Percentiles rank a stretch among this genome's conserved stretches.
These are phyloP conservation scores for Ennomos quercinarius DNA, from an alignment of 2,888 invertebrate species.

Conservation along the genomic window DNA sequence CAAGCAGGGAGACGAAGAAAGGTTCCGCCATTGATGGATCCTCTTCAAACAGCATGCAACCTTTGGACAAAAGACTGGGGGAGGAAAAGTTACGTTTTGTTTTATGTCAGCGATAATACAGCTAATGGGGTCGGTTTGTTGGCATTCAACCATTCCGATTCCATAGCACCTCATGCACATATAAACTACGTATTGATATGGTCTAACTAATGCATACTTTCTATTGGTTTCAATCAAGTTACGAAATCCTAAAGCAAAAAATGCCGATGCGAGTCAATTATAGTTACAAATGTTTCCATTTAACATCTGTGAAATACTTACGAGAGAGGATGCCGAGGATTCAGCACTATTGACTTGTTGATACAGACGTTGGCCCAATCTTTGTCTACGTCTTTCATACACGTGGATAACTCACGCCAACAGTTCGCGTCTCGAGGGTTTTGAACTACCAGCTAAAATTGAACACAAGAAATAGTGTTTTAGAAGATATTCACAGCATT, in stretches of 20 bases:
- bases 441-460: slow-evolving; percentile 53
- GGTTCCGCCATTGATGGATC: slow-evolving; percentile 64
- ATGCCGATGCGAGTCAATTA: no score
- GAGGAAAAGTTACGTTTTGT: slow-evolving; percentile 8
- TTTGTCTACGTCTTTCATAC: slow-evolving; percentile 63
- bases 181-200: no score
- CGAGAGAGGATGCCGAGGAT: slow-evolving; percentile 71
- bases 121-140: no score
- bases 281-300: no score
- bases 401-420: slow-evolving; percentile 75
- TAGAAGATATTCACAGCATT: no score
- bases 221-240: no score
- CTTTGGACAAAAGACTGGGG: slow-evolving; percentile 69
- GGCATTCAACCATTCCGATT: no score
- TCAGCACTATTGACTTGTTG: slow-evolving; percentile 60
- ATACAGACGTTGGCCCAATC: slow-evolving; percentile 70
- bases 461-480: no score
- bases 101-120: no score
- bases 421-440: slow-evolving; percentile 53
- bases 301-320: slow-evolving; percentile 40
- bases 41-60: slow-evolving; percentile 62
- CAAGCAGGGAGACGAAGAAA: slow-evolving; percentile 65
- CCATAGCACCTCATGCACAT: no score
- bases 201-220: no score
- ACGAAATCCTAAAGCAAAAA: no score